phyloP scores from a whole-genome alignment of 2,113 vertebrate genomes.

The Taurulus bubalis region DNA sequence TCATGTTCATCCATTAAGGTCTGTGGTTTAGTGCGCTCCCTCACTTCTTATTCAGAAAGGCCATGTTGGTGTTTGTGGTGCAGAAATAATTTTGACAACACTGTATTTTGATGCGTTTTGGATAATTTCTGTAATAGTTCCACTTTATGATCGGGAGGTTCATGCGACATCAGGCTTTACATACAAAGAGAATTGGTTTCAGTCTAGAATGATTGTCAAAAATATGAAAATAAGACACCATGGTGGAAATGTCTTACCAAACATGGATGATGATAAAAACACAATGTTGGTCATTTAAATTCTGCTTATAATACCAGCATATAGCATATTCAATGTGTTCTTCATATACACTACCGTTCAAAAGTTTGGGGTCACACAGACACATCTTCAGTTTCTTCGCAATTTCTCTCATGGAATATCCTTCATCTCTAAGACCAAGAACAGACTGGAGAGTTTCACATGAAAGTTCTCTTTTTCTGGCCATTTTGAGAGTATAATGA shows the following conservation, averaged over 20 bases:
- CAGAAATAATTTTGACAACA: neutral
- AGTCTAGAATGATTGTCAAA: neutral
- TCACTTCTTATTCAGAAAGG: neutral
- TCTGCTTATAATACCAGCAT: neutral
- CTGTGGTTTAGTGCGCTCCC: neutral
- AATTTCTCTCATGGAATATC: too few species aligned
- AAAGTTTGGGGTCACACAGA: too few species aligned
- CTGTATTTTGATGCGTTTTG: neutral
- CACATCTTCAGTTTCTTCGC: too few species aligned
- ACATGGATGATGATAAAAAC: neutral
- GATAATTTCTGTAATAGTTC: neutral
- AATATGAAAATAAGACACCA: neutral
- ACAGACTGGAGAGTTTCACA: too few species aligned
- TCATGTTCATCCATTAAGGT: neutral
- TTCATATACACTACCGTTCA: too few species aligned
- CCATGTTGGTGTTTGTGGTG: neutral
- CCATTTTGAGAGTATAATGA: too few species aligned
- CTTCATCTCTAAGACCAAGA: too few species aligned
- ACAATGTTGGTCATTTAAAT: neutral
- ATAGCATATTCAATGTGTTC: neutral
- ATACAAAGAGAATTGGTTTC: neutral
- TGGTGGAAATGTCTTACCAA: neutral
- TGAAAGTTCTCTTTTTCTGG: too few species aligned
- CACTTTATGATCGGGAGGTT: neutral
- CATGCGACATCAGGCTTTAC: neutral